A percentile compares a stretch with the other conserved stretches of the same genome.
phyloP scores from a whole-genome alignment of 1,140 invertebrate genomes.

The Leptinotarsa lineolata region DNA sequence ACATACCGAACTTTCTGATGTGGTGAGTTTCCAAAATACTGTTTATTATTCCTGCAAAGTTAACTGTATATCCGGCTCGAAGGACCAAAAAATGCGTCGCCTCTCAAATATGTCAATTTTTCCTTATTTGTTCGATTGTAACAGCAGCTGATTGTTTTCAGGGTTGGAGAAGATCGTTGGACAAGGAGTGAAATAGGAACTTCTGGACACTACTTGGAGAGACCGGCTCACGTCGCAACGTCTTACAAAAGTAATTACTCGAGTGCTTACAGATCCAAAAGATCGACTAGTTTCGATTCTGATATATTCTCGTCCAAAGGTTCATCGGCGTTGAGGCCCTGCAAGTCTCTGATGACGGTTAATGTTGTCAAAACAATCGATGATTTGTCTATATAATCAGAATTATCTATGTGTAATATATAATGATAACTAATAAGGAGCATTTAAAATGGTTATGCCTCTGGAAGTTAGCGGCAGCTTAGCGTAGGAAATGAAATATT shows the following conservation, averaged over 20 bases:
- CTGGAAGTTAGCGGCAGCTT: too few species aligned
- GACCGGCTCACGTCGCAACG: constrained; percentile 38
- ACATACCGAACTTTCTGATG: constrained; percentile 51
- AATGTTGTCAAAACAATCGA: constrained; percentile 38
- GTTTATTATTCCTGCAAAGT: too few species aligned
- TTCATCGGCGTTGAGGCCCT: constrained; percentile 25
- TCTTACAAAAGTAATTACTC: constrained; percentile 32
- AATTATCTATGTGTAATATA: not conserved
- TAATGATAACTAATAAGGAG: too few species aligned
- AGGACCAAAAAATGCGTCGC: not conserved
- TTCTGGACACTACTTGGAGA: constrained; percentile 49
- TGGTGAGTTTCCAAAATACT: too few species aligned
- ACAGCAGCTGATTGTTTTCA: constrained; percentile 31
- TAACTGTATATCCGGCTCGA: not conserved
- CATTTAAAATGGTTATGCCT: too few species aligned
- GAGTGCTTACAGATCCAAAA: constrained; percentile 41
- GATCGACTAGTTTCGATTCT: constrained; percentile 46
- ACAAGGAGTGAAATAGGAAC: constrained; percentile 49
- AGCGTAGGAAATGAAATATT: too few species aligned
- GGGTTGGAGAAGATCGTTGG: constrained; percentile 51
- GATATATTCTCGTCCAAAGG: constrained; percentile 30
- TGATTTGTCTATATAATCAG: constrained; percentile 20
- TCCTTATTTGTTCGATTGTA: not conserved
- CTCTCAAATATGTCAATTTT: too few species aligned
- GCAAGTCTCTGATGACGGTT: constrained; percentile 41